Conservation (phyloP, 1,140 invertebrate genomes). For the Ladona fulva region DNA sequence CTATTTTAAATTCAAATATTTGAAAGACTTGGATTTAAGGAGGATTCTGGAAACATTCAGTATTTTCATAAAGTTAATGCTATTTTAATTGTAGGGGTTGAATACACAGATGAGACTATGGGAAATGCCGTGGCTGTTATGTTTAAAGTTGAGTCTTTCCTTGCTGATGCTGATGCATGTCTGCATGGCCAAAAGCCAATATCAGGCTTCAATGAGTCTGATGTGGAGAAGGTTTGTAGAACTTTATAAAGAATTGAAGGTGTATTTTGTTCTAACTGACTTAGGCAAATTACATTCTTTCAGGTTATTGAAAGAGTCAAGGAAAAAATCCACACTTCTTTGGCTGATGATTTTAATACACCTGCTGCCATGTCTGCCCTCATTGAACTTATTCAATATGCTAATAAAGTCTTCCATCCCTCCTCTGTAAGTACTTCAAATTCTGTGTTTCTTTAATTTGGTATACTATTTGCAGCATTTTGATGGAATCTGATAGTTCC, state of each 20-base stretch:
- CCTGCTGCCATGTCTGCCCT: constrained; percentile 51
- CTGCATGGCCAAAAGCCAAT: constrained; percentile 38
- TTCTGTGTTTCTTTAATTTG: too few relatives aligned
- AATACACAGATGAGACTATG: constrained; percentile 58
- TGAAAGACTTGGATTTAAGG: too few relatives aligned
- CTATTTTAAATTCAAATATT: background rate
- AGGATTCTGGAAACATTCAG: too few relatives aligned
- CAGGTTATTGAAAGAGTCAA: constrained; percentile 45
- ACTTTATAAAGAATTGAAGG: background rate
- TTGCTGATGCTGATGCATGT: constrained; percentile 56
- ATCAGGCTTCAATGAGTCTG: constrained; percentile 41
- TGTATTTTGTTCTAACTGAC: background rate
- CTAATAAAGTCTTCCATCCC: constrained; percentile 53
- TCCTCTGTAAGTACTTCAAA: constrained; percentile 25
- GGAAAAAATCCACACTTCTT: constrained; percentile 42
- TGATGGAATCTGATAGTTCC: too few relatives aligned
- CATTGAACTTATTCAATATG: constrained; percentile 47
- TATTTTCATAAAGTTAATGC: too few relatives aligned
- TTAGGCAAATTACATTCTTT: constrained; percentile 25
- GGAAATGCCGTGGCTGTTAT: constrained; percentile 48
- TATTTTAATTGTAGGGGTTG: constrained; percentile 42
- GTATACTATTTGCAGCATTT: too few relatives aligned
- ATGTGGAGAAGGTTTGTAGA: constrained; percentile 39
- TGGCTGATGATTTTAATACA: constrained; percentile 73
- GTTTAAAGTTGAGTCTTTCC: constrained; percentile 60